Evolutionary conservation across 2,797 vertebrate genomes (phyloP), one percentile per base, ranked within the genome.

Genomic region (Hyperoplus immaculatus): DNA sequence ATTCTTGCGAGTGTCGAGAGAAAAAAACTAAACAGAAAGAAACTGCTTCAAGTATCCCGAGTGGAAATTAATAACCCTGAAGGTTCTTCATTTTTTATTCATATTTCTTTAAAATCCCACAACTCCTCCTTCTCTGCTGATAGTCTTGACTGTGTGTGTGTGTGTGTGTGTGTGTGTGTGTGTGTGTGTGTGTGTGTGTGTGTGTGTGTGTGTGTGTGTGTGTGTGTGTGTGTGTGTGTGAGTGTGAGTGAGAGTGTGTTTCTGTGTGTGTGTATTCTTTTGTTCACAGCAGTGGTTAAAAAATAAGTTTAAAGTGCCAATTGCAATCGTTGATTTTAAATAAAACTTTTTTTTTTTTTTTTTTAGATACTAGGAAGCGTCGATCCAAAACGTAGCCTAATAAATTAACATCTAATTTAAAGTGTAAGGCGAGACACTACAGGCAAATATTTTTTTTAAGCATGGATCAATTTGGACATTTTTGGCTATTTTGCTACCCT

Each of bases 31-130:
- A 80, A 78, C 3, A 11, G 60, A 60, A 78, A 79, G 47, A 82
- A 46, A 82, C 78, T 75, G 69, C 60, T 89, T 91, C 89, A 92
- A 93, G 92, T 89, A 84, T 90, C 86, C 58, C 18, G 63, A 83
- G 83, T 62, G 72, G 65, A 91, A 84, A 65, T 80, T 61, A 75
- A 72, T n/a, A 88, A 85, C 83, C 88, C 85, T 90, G 93, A 88
- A 89, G 57, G 74, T 62, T 58, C 15, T 29, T 29, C 29, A 29
- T 29, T 86, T 80, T 66, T 58, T 14, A 59, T 77, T 84, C 1
- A 38, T 64, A 18, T 53, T 49, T 76, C 45, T 76, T 54, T 59
- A 41, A 74, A 80, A 65, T 70, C 69, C 75, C 62, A 29, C n/a
- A 60, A 72, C 63, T 75, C 45, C 21, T 29, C 42, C 21, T 63